Base-by-base conservation (phyloP, 2,113 vertebrate species). In the Tragelaphus buxtoni region DNA sequence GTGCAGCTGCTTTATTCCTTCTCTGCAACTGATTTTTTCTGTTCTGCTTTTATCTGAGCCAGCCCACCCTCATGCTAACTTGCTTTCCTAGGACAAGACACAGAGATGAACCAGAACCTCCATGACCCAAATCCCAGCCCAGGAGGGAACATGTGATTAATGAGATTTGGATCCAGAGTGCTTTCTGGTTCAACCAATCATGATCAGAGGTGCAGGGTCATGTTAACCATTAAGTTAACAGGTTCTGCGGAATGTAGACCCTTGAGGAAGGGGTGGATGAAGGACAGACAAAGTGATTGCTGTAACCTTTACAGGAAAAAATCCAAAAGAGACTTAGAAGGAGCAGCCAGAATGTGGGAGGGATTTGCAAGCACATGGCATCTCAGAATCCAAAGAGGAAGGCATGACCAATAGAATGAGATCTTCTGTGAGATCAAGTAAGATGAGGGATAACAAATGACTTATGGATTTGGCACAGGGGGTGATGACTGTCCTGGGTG, bases 301-400 rank as follows among this genome's bases (percentile, higher is more conserved):
- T 3, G 17, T 35, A 39, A 58, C n/a, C 82, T 39, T 65, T 51
- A 14, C 16, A 69, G 76, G 56, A 39, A 69, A 77, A 35, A 55
- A 18, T 11, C 10, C 5, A 39, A 51, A 72, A 61, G 56, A 45
- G 10, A 28, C 69, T n/a, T 26, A 76, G 58, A 80, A 88, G 56
- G n/a, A 26, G 32, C n/a, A 63, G 30, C 42, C 30, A 16, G 72
- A 4, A 11, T 22, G 12, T 22, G 18, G 47, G 80, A 24, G 47
- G 55, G 60, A 53, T n/a, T 76, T 22, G 18, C 18, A 17, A 3
- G 11, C 35, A 56, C 0, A 0, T 1, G 24, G 63, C 9, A 24
- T 60, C 55, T 81, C 74, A 77, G 93, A 81, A 77, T 32, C 42
- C 9, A 51, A 22, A 83, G 81, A 72, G 58, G 28, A 32, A 65